A percentile compares a stretch with the other conserved stretches of the same genome.
Evolutionary conservation across 1,140 invertebrate genomes (phyloP).

Genomic region (Panonychus citri): DNA sequence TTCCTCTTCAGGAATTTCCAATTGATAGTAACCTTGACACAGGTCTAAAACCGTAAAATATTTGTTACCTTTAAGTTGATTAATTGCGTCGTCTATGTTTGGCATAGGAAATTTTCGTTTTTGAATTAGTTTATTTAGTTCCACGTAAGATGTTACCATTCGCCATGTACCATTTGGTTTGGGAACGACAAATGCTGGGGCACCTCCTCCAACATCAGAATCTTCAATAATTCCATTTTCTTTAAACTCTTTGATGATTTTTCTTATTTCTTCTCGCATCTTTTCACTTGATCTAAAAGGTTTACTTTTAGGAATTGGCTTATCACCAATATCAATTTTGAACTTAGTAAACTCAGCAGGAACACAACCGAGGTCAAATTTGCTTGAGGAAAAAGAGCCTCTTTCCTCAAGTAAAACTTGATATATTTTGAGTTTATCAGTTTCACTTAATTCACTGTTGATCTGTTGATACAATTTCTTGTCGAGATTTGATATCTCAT

Average conservation of each 20-base stretch:
- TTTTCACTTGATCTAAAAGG: not conserved
- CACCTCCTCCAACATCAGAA: not conserved
- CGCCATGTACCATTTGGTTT: not conserved
- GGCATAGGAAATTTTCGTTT: conserved; percentile 12
- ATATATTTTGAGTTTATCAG: not conserved
- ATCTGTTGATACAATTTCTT: not conserved
- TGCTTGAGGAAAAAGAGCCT: not conserved
- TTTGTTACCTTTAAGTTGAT: conserved; percentile 11
- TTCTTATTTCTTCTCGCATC: not conserved
- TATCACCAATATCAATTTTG: not conserved
- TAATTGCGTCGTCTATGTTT: conserved; percentile 10
- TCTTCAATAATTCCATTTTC: not conserved
- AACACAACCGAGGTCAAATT: not conserved
- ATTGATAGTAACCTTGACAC: conserved; percentile 20
- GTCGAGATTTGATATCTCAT: too few relatives aligned
- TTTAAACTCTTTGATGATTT: not conserved
- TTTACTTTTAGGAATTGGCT: not conserved
- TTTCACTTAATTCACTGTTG: not conserved
- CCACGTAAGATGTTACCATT: not conserved
- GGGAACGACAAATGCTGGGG: not conserved
- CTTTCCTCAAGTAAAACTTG: not conserved
- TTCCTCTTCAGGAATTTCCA: conserved; percentile 15
- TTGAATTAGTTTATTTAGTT: not conserved
- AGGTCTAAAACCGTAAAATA: conserved; percentile 17
- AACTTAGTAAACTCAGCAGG: not conserved